Conservation (phyloP, 2,888 invertebrate genomes). For the Hemistola chrysoprasaria region DNA sequence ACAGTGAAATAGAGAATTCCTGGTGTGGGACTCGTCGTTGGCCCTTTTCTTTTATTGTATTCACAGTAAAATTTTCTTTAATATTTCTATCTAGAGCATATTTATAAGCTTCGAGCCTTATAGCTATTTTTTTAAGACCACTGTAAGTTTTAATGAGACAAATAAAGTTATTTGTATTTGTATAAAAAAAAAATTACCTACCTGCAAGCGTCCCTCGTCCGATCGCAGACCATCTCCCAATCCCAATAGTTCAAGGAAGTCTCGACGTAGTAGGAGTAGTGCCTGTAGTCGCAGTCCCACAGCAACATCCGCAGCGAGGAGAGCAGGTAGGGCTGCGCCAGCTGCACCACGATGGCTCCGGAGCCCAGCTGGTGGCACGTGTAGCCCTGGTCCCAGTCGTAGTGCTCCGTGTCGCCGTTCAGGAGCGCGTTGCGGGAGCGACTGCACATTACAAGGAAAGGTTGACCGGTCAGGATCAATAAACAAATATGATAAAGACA, state of each 20-base stretch:
- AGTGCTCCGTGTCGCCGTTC: conserved; percentile 96
- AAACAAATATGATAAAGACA: no score
- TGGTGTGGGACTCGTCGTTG: no score
- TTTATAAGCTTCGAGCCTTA: no score
- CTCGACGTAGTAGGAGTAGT: conserved; percentile 98
- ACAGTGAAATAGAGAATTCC: no score
- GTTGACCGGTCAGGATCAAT: no score
- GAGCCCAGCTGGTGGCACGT: conserved; percentile 98
- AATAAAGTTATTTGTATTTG: no score
- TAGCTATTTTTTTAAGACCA: no score
- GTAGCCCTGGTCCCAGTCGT: conserved; percentile 99
- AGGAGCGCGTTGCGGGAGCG: conserved; percentile 96
- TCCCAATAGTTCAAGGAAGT: conserved; percentile 95
- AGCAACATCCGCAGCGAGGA: conserved; percentile 94
- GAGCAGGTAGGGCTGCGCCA: conserved; percentile 97
- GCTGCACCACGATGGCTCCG: conserved; percentile 96
- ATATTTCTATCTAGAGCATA: no score
- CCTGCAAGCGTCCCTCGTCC: conserved; percentile 90
- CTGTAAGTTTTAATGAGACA: no score
- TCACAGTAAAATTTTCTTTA: no score
- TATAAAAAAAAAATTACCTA: conserved; percentile 29
- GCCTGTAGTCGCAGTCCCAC: conserved; percentile 98
- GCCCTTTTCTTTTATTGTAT: no score
- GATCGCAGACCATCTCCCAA: conserved; percentile 96
- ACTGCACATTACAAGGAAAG: conserved; percentile 49